Evolutionary conservation across 2,888 invertebrate genomes (phyloP).

Genomic region (Catonia carolina): DNA sequence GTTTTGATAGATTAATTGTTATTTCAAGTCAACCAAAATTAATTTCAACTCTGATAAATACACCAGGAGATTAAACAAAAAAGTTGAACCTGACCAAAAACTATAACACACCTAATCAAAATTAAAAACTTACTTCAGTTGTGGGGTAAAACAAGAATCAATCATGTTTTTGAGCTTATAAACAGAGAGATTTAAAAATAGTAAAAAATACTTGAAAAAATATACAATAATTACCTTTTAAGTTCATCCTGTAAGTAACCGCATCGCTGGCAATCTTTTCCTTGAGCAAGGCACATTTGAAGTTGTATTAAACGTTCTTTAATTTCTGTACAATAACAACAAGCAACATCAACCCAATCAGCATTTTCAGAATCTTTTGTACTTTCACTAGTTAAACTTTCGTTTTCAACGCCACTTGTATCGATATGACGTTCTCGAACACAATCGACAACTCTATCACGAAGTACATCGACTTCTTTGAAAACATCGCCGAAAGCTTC

Average conservation of each 20-base stretch:
- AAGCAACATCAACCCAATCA: slow-evolving; percentile 46
- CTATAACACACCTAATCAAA: too few species aligned
- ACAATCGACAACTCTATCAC: slow-evolving; percentile 28
- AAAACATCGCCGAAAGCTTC: slow-evolving; percentile 33
- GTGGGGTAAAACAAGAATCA: too few species aligned
- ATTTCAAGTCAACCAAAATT: too few species aligned
- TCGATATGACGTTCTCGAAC: slow-evolving; percentile 25
- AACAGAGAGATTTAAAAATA: too few species aligned
- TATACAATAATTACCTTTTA: slow-evolving; percentile 43
- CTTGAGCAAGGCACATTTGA: slow-evolving; percentile 39
- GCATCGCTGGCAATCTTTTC: slow-evolving; percentile 46
- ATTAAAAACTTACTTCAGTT: too few species aligned
- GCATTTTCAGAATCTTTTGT: slow-evolving; percentile 16
- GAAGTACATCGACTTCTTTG: slow-evolving; percentile 32
- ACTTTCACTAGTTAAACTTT: slow-evolving; percentile 9
- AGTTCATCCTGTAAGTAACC: slow-evolving; percentile 47
- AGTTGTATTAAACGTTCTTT: slow-evolving; percentile 47
- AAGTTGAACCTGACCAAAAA: too few species aligned
- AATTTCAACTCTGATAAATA: too few species aligned
- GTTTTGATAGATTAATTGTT: too few species aligned
- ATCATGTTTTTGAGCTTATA: too few species aligned
- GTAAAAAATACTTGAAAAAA: not conserved
- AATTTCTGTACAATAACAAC: slow-evolving; percentile 51
- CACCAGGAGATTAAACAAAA: too few species aligned
- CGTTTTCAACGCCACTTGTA: slow-evolving; percentile 13